Base-by-base conservation (phyloP, 1,140 invertebrate species). In the Ladona fulva region DNA sequence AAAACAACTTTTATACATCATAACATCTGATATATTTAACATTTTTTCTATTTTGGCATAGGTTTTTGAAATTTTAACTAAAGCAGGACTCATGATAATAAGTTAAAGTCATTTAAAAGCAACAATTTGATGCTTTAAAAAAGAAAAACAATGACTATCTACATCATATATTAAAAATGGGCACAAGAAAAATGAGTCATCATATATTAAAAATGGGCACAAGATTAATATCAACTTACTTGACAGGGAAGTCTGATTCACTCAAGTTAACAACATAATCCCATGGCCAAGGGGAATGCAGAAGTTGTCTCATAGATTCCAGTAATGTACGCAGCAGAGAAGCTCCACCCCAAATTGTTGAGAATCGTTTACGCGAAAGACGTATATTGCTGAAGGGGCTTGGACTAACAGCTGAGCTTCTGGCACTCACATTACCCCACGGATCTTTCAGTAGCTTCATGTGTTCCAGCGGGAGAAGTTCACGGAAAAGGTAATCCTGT, bases 321-420 rank as follows among this genome's bases (percentile, higher is more conserved):
- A 99, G 85, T 66, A 99, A 88, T 88, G 98, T 97, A 81, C 91
- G 91, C 7, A 99, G 86, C 24, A 99, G 87, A 78, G 95, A 97
- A 7, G 97, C 95, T 42, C 98, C 98, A 77, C 97, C 98, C 98
- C 98, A 99, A 80, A 99, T 99, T 25, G 97, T 98, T 3, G 96
- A 92, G 82, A 92, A 93, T 80, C 97, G 88, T 75, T 90, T 88
- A 37, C 89, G 86, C 0, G 95, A 91, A 59, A 99, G 85, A 78
- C 91, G 90, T 76, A 99, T 91, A 86, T 99, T 99, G 1, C 89
- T 86, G 80, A 92, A 91, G n/a, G 52, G 52, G n/a, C n/a, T 66
- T 6, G 52, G 52, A 12, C 12, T 66, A 19, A 3, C 3, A 66
- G 14, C 5, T 66, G 52, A 19, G 52, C 52, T 66, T 6, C 16